Evolutionary conservation across 2,113 vertebrate species (phyloP).

Genomic region (Paradoxurus hermaphroditus): DNA sequence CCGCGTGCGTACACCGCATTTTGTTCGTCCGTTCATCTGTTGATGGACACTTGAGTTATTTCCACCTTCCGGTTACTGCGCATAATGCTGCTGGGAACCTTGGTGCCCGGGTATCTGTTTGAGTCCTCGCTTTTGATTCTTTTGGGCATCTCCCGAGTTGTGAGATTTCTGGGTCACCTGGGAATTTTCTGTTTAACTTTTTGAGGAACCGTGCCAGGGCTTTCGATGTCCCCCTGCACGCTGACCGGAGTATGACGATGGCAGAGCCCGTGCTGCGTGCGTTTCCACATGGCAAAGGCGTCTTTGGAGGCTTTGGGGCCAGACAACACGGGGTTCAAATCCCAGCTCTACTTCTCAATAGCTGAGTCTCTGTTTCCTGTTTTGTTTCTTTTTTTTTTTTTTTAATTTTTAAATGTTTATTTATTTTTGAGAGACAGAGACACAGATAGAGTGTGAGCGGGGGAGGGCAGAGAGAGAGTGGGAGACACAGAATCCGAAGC

Average conservation of each 20-base stretch:
- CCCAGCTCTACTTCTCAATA: background rate
- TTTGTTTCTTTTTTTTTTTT: too few species aligned
- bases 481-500: too few species aligned
- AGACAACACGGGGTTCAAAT: background rate
- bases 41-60: background rate
- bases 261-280: background rate
- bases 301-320: background rate
- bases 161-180: background rate
- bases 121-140: background rate
- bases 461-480: too few species aligned
- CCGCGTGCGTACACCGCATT: fast-evolving
- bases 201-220: background rate
- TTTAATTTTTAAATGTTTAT: too few species aligned
- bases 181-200: background rate
- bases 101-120: fast-evolving
- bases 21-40: too few species aligned
- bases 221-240: background rate
- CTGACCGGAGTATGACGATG: background rate
- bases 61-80: background rate
- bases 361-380: background rate
- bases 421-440: too few species aligned
- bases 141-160: fast-evolving
- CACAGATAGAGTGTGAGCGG: too few species aligned
- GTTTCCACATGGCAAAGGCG: background rate
- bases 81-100: fast-evolving